A percentile compares a stretch with the other conserved stretches of the same genome.
phyloP scores from a whole-genome alignment of 1,140 invertebrate species.

The Leptinotarsa lineolata region DNA sequence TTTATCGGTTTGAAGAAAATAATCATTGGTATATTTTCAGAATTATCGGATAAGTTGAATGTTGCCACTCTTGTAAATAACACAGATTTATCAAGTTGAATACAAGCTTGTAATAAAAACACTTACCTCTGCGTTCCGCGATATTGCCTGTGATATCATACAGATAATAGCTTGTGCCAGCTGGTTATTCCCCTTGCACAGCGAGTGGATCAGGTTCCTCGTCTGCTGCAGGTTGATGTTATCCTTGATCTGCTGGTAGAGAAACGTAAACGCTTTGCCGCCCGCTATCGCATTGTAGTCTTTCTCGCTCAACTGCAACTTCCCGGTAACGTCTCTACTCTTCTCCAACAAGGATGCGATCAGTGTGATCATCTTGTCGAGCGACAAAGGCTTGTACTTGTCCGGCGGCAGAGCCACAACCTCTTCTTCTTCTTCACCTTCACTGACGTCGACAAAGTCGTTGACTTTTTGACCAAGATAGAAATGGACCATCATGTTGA shows the following conservation, averaged over 20 bases:
- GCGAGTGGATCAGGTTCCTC: constrained; percentile 86
- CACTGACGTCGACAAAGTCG: constrained; percentile 60
- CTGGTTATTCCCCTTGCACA: constrained; percentile 87
- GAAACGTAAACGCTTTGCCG: constrained; percentile 90
- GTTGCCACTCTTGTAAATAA: too few species aligned
- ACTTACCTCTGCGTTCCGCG: constrained; percentile 82
- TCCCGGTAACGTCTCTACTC: constrained; percentile 75
- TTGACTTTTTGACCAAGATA: constrained; percentile 82
- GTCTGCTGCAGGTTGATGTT: constrained; percentile 91
- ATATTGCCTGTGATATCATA: constrained; percentile 88
- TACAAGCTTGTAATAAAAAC: neutral
- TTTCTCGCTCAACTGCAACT: constrained; percentile 74
- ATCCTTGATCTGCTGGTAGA: constrained; percentile 93
- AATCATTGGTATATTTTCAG: too few species aligned
- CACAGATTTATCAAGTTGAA: neutral
- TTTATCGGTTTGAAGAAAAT: too few species aligned
- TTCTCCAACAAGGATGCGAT: constrained; percentile 87
- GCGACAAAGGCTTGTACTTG: constrained; percentile 82
- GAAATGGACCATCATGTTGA: constrained; percentile 88
- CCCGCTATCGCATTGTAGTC: constrained; percentile 84
- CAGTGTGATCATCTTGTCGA: constrained; percentile 95
- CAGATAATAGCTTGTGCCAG: constrained; percentile 80
- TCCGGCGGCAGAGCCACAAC: constrained; percentile 64
- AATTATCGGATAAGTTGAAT: too few species aligned
- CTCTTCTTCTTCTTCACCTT: constrained; percentile 76